Evolutionary conservation across 1,140 invertebrate species (phyloP).

Genomic region (Hestina assimilis): DNA sequence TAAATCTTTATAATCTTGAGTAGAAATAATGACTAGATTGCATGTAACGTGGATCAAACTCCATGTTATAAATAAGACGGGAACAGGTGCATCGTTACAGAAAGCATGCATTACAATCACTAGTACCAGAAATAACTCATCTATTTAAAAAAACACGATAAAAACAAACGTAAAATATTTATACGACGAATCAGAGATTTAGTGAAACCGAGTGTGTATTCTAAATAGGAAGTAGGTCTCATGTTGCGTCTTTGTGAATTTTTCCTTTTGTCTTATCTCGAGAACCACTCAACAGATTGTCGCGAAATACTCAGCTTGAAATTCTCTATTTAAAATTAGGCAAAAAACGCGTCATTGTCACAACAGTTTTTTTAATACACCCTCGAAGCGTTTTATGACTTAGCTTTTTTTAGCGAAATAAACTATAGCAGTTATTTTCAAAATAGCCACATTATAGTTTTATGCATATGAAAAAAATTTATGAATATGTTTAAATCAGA

Average conservation of each 20-base stretch:
- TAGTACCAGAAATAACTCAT: constrained; percentile 1
- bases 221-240: constrained; percentile 39
- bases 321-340: constrained; percentile 31
- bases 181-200: constrained; percentile 28
- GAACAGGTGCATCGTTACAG: constrained; percentile 44
- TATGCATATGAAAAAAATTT: constrained; percentile 16
- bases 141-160: constrained; percentile 10
- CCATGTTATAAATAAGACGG: constrained; percentile 38
- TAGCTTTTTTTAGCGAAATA: background rate
- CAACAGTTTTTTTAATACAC: background rate
- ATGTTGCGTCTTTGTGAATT: constrained; percentile 34
- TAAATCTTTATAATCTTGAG: constrained; percentile 17
- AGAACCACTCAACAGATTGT: constrained; percentile 38
- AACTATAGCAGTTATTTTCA: background rate
- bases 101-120: constrained; percentile 31
- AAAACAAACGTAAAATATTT: constrained; percentile 17
- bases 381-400: background rate
- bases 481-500: constrained; percentile 25
- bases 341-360: constrained; percentile 20
- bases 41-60: constrained; percentile 24
- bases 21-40: constrained; percentile 19
- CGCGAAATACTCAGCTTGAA: constrained; percentile 25
- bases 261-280: constrained; percentile 33
- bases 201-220: constrained; percentile 31
- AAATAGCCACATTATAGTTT: constrained; percentile 8